Evolutionary conservation across 2,113 vertebrate species (phyloP).

Genomic region (Micronycteris hirsuta): DNA sequence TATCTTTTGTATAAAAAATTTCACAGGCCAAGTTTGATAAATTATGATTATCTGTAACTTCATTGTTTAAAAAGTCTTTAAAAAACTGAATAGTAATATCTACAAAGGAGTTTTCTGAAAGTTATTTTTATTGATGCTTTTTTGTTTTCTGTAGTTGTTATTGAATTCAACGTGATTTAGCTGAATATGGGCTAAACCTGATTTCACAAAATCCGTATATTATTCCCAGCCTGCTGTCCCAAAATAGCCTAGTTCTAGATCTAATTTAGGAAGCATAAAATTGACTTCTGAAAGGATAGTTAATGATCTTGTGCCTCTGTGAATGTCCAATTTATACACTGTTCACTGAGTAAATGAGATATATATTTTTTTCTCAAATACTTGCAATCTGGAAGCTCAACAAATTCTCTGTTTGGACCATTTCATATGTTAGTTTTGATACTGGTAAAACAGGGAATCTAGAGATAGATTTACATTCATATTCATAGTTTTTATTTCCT

Average conservation of each 20-base stretch:
- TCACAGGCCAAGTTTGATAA: constrained; percentile 16
- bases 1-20: background rate
- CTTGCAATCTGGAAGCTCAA: constrained; percentile 31
- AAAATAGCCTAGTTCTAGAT: constrained; percentile 60
- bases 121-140: constrained; percentile 29
- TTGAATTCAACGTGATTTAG: constrained; percentile 37
- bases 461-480: constrained; percentile 11
- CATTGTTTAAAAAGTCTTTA: background rate
- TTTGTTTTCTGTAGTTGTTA: constrained; percentile 44
- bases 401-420: constrained; percentile 41
- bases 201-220: constrained; percentile 64
- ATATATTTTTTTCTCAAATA: constrained; percentile 40
- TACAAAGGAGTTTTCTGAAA: constrained; percentile 15
- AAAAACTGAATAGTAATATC: constrained; percentile 18
- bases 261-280: constrained; percentile 73
- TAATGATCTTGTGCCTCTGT: constrained; percentile 69
- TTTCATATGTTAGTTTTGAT: constrained; percentile 23
- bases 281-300: constrained; percentile 69
- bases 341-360: constrained; percentile 54
- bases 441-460: background rate
- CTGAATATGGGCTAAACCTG: constrained; percentile 56
- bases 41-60: background rate
- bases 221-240: constrained; percentile 23
- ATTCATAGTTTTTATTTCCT: constrained; percentile 5
- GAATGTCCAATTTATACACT: constrained; percentile 67